These are phyloP conservation scores for Drosophila stalkeri DNA, from an alignment of 2,888 invertebrate species.

Conservation along the genomic window DNA sequence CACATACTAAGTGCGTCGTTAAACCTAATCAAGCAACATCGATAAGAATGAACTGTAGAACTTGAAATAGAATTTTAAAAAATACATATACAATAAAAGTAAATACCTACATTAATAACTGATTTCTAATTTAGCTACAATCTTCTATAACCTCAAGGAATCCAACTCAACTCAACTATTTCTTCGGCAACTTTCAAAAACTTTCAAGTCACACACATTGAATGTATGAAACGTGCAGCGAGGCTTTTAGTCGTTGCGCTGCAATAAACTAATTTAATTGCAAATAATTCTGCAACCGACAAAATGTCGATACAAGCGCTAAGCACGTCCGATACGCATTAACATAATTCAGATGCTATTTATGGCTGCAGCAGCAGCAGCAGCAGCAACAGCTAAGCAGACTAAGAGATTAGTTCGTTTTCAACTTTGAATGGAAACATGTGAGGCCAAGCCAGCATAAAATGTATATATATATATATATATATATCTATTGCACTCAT, in stretches of 20 bases:
- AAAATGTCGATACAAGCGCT: constrained; percentile 16
- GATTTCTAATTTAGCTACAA: background rate
- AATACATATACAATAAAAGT: background rate
- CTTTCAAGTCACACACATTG: background rate
- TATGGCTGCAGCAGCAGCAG: constrained; percentile 16
- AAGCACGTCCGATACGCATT: constrained; percentile 30
- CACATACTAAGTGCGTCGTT: constrained; percentile 1
- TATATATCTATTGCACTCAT: background rate
- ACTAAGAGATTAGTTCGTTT: constrained; percentile 5
- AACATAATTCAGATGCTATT: constrained; percentile 34
- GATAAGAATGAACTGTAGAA: background rate
- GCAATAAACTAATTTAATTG: constrained; percentile 30
- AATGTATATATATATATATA: background rate
- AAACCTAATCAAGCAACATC: background rate
- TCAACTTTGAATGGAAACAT: background rate
- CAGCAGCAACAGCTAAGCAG: background rate
- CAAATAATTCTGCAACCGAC: constrained; percentile 17
- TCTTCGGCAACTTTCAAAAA: background rate
- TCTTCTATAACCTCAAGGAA: background rate
- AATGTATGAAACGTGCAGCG: background rate
- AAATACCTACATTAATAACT: background rate
- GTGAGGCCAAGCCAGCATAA: background rate
- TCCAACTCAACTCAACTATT: background rate
- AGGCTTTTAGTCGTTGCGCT: background rate
- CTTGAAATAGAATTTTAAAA: background rate